phyloP scores from a whole-genome alignment of 37 sponge, comb jelly and placozoan species.

The Aplysina aerophoba region DNA sequence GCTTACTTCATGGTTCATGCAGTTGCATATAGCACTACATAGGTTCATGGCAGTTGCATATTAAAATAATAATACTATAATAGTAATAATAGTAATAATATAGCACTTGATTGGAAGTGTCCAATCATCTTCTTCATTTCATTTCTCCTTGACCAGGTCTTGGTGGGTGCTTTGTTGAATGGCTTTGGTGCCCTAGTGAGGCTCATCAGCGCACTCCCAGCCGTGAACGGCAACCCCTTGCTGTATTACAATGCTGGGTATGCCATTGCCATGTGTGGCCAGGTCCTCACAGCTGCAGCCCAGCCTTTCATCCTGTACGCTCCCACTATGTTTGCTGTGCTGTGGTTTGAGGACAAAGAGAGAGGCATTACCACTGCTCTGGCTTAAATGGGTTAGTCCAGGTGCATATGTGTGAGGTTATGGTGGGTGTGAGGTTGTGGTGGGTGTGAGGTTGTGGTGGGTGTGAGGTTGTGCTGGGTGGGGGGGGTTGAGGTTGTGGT shows the following conservation, averaged over 20 bases:
- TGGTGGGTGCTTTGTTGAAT: conserved; percentile 66
- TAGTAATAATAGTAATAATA: too few species aligned
- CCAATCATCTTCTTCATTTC: background rate
- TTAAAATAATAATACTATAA: too few species aligned
- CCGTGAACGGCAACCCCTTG: conserved; percentile 1
- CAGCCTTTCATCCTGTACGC: conserved; percentile 82
- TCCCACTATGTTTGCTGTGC: conserved; percentile 81
- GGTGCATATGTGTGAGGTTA: too few species aligned
- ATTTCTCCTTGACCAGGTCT: conserved; percentile 32
- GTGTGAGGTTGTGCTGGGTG: too few species aligned
- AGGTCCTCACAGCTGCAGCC: conserved; percentile 69
- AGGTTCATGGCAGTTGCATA: too few species aligned
- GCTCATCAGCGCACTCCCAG: conserved; percentile 52
- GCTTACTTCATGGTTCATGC: too few species aligned
- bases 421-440: too few species aligned
- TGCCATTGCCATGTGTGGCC: conserved; percentile 70
- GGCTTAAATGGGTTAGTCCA: conserved; percentile 58
- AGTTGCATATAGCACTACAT: too few species aligned
- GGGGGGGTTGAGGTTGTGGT: too few species aligned
- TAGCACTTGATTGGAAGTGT: background rate
- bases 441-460: too few species aligned
- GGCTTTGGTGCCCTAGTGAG: conserved; percentile 61
- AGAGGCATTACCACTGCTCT: conserved; percentile 61
- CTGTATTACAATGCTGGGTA: conserved; percentile 50
- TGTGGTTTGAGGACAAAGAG: conserved; percentile 86